Percentiles rank a stretch among this genome's conserved stretches.
phyloP scores from a whole-genome alignment of 2,797 vertebrate genomes.

The Mormyrops attenuatus region DNA sequence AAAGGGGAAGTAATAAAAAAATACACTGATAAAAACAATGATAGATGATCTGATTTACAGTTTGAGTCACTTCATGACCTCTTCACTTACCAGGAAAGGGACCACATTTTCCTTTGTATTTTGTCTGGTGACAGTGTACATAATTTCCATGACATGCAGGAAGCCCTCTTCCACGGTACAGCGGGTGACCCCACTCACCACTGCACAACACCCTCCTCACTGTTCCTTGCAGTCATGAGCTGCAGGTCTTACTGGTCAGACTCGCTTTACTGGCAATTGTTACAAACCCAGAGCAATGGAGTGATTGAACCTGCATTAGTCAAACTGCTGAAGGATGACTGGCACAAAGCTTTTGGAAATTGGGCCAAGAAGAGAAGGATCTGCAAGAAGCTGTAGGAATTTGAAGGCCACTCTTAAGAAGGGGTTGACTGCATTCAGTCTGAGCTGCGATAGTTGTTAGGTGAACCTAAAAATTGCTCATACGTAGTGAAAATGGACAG shows the following conservation, averaged over 20 bases:
- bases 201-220: not conserved
- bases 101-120: constrained; percentile 7
- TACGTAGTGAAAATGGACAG: not conserved
- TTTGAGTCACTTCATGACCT: constrained; percentile 17
- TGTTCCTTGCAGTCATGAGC: not conserved
- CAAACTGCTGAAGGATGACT: not conserved
- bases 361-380: not conserved
- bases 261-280: not conserved
- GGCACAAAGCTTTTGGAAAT: not conserved
- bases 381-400: not conserved
- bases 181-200: not conserved
- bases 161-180: not conserved
- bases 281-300: not conserved
- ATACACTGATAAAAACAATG: not conserved
- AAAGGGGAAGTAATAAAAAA: not conserved
- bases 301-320: not conserved
- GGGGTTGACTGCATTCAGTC: not conserved
- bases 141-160: constrained; percentile 19
- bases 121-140: not conserved
- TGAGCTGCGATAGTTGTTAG: not conserved
- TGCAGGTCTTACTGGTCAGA: not conserved
- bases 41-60: not conserved
- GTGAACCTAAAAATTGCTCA: not conserved
- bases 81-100: constrained; percentile 24
- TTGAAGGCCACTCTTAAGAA: not conserved